A percentile compares a stretch with the other conserved stretches of the same genome.
Evolutionary conservation across 2,113 vertebrate genomes (phyloP).

Genomic region (Lepus americanus): DNA sequence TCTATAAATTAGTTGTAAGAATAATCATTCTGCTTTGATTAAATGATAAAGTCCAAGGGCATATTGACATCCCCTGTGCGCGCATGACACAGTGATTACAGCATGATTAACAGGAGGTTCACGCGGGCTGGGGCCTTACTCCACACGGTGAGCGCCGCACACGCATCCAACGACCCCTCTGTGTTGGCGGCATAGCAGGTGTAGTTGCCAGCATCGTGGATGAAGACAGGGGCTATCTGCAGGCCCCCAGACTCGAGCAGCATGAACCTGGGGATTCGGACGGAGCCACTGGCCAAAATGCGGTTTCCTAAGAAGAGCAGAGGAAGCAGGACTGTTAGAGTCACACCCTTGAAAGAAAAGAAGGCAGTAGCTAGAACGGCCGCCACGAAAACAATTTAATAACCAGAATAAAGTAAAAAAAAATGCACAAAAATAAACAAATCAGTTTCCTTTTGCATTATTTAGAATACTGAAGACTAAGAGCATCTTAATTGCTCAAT

Average conservation of each 20-base stretch:
- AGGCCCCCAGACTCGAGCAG: conserved; percentile 95
- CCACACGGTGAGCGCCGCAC: conserved; percentile 93
- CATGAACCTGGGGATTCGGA: conserved; percentile 93
- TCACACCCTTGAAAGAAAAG: accelerated
- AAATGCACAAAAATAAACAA: accelerated
- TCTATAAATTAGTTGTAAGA: conserved; percentile 76
- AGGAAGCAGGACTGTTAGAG: background rate
- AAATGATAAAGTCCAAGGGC: conserved; percentile 74
- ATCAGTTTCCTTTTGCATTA: no score
- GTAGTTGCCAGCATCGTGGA: conserved; percentile 94
- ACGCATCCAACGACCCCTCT: conserved; percentile 90
- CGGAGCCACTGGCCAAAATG: conserved; percentile 94
- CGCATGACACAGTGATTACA: conserved; percentile 63
- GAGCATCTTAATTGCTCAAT: background rate
- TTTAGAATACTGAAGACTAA: background rate
- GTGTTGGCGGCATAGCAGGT: conserved; percentile 93
- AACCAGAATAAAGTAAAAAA: background rate
- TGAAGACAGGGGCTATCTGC: conserved; percentile 91
- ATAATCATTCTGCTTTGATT: conserved; percentile 72
- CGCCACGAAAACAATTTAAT: accelerated
- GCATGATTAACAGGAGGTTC: conserved; percentile 62
- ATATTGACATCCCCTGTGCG: conserved; percentile 72
- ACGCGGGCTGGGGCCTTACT: conserved; percentile 90
- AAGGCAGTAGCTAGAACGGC: background rate
- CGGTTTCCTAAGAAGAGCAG: conserved; percentile 88